Conservation (phyloP, 2,797 vertebrate species). For the Enteromius argenteus region DNA sequence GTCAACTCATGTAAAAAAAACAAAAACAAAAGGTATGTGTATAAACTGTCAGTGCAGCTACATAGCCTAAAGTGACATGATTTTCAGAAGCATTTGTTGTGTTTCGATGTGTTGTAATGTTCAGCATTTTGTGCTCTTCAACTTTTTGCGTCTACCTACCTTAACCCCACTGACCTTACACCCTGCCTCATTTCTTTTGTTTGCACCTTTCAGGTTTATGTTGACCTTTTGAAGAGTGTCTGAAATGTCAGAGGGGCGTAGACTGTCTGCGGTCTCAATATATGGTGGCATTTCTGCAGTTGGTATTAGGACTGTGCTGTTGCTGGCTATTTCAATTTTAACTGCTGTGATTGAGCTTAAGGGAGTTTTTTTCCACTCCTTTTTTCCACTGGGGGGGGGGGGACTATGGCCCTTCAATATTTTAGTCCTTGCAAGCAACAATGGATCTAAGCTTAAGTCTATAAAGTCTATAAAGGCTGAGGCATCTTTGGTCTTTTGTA, state of each 20-base stretch:
- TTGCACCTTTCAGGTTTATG: constrained; percentile 68
- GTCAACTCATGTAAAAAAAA: not conserved
- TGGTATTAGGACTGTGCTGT: constrained; percentile 47
- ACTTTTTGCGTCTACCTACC: constrained; percentile 6
- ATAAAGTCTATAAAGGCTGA: constrained; percentile 1
- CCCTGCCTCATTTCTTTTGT: constrained; percentile 31
- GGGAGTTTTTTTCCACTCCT: not conserved
- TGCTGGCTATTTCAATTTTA: constrained; percentile 32
- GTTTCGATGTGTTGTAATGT: not conserved
- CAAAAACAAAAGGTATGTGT: no score
- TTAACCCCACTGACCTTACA: constrained; percentile 52
- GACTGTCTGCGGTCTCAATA: constrained; percentile 77
- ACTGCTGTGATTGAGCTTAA: constrained; percentile 21
- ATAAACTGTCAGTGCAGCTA: not conserved
- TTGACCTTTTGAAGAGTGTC: constrained; percentile 73
- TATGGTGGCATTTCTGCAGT: constrained; percentile 74
- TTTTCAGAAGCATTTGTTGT: constrained; percentile 5
- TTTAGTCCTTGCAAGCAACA: constrained; percentile 31
- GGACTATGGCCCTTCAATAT: constrained; percentile 1
- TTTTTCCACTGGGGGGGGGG: constrained; percentile 33
- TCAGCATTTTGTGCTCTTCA: not conserved
- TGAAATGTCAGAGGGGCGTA: constrained; percentile 74
- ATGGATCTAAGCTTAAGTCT: not conserved
- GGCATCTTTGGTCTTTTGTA: constrained; percentile 20
- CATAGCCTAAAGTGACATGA: not conserved